Percentiles rank a stretch among this genome's conserved stretches.
phyloP scores from a whole-genome alignment of 2,888 invertebrate species.

The Celastrina argiolus region DNA sequence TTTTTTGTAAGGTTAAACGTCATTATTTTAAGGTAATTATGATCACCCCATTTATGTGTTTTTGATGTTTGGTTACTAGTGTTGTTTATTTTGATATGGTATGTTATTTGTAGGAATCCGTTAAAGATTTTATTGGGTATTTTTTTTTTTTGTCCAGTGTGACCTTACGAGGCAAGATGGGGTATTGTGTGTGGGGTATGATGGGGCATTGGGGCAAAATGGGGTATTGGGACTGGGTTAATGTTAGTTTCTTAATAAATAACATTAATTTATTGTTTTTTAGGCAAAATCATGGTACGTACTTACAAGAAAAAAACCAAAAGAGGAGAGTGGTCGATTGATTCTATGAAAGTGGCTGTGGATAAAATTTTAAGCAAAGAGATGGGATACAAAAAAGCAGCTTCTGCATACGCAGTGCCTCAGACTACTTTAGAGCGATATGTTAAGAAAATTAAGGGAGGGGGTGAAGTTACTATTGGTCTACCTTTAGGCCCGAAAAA shows the following conservation, averaged over 20 bases:
- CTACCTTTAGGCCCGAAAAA: constrained; percentile 27
- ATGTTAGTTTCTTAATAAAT: constrained; percentile 19
- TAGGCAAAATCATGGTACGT: constrained; percentile 20
- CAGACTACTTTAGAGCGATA: constrained; percentile 32
- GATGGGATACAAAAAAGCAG: constrained; percentile 27
- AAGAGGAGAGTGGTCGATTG: constrained; percentile 27
- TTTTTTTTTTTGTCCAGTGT: constrained; percentile 17
- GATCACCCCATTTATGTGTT: too few relatives aligned
- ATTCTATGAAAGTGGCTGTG: constrained; percentile 29
- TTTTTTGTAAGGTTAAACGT: too few relatives aligned
- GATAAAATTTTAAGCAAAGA: constrained; percentile 28
- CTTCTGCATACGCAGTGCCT: constrained; percentile 31
- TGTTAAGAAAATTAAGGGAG: constrained; percentile 28
- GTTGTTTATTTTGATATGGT: too few relatives aligned
- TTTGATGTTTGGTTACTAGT: too few relatives aligned
- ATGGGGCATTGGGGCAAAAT: constrained; percentile 23
- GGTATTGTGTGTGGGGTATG: constrained; percentile 28
- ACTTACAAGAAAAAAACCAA: constrained; percentile 21
- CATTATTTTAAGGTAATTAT: too few relatives aligned
- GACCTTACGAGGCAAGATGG: constrained; percentile 27
- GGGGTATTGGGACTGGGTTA: background rate
- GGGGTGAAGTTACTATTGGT: constrained; percentile 25
- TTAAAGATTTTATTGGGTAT: background rate
- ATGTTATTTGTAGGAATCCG: too few relatives aligned
- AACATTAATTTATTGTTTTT: constrained; percentile 28